These are phyloP conservation scores for Noctua janthe DNA, from an alignment of 2,888 invertebrate species.

Conservation along the genomic window DNA sequence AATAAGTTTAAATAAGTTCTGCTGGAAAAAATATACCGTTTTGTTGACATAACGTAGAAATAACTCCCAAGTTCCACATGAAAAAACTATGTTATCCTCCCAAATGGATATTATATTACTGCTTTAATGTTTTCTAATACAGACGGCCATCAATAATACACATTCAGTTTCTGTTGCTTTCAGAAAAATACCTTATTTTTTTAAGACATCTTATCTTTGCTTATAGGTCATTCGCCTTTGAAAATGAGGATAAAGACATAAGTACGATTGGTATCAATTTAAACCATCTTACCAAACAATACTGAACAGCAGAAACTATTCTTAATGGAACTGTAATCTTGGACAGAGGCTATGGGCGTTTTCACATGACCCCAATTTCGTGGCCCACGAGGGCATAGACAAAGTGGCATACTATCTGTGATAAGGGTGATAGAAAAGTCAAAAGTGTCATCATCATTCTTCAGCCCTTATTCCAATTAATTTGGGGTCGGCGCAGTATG, in stretches of 20 bases:
- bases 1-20: background rate
- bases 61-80: conserved; percentile 6
- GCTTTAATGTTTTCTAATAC: conserved; percentile 11
- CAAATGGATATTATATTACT: conserved; percentile 4
- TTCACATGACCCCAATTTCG: conserved; percentile 8
- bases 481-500: background rate
- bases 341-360: conserved; percentile 4
- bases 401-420: background rate
- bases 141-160: background rate
- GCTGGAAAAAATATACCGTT: background rate
- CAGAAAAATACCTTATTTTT: conserved; percentile 10
- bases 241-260: conserved; percentile 10
- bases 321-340: background rate
- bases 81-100: background rate
- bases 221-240: background rate
- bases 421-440: background rate
- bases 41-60: conserved; percentile 1
- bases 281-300: conserved; percentile 23
- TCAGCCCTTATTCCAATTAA: background rate
- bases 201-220: background rate
- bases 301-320: conserved; percentile 9
- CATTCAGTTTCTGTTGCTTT: background rate
- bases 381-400: background rate
- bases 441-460: background rate
- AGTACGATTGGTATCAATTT: conserved; percentile 23